phyloP scores from a whole-genome alignment of 2,113 vertebrate genomes.

The Thamnaconus septentrionalis region DNA sequence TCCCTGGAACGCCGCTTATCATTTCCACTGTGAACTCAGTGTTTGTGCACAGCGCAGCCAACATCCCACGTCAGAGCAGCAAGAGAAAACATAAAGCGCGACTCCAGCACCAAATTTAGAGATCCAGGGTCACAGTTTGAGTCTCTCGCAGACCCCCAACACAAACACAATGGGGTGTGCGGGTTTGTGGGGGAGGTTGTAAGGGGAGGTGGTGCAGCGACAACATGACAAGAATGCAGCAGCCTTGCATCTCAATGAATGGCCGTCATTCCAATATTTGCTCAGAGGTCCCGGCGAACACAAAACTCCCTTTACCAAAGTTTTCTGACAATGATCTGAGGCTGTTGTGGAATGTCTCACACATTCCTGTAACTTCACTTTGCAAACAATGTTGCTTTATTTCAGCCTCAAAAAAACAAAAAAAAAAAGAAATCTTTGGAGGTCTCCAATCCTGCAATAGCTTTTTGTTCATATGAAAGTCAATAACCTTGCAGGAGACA shows the following conservation, averaged over 20 bases:
- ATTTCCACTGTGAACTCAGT: slow-evolving; percentile 44
- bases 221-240: slow-evolving; percentile 12
- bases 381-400: too few relatives aligned
- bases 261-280: slow-evolving; percentile 27
- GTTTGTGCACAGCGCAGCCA: slow-evolving; percentile 22
- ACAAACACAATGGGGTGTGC: slow-evolving; percentile 29
- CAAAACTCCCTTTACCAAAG: too few relatives aligned
- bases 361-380: too few relatives aligned
- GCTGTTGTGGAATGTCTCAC: too few relatives aligned
- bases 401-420: too few relatives aligned
- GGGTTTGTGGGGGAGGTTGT: slow-evolving; percentile 24
- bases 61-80: neutral
- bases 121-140: slow-evolving; percentile 12
- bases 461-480: too few relatives aligned
- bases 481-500: too few relatives aligned
- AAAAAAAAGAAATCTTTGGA: too few relatives aligned
- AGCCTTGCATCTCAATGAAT: slow-evolving; percentile 18
- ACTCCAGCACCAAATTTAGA: slow-evolving; percentile 40
- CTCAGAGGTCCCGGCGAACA: neutral
- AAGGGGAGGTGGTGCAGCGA: slow-evolving; percentile 48
- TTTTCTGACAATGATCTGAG: too few relatives aligned
- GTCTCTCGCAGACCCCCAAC: slow-evolving; percentile 1
- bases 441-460: too few relatives aligned
- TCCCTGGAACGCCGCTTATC: slow-evolving; percentile 37
- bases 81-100: slow-evolving; percentile 14